Conservation (phyloP, 2,888 invertebrate species). For the Alsophila aescularia region DNA sequence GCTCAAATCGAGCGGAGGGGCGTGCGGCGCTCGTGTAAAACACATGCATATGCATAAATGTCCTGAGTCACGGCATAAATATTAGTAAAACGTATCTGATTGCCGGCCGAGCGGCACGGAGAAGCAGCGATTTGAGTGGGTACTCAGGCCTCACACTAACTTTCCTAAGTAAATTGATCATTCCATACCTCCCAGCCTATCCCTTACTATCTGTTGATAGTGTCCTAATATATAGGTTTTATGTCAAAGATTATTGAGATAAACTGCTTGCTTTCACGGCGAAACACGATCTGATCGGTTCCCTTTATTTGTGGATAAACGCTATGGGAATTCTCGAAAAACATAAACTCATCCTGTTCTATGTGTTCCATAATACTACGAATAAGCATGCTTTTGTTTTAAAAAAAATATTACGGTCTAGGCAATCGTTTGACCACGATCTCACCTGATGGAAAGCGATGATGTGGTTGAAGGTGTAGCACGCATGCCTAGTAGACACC, state of each 20-base stretch:
- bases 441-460: no score
- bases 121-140: no score
- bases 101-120: no score
- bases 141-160: no score
- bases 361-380: background rate
- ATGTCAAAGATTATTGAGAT: slow-evolving; percentile 39
- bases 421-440: no score
- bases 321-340: slow-evolving; percentile 18
- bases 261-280: slow-evolving; percentile 35
- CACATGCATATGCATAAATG: no score
- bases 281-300: slow-evolving; percentile 25
- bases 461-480: no score
- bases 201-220: slow-evolving; percentile 16
- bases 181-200: background rate
- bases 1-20: no score
- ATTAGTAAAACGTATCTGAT: no score
- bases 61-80: no score
- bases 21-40: no score
- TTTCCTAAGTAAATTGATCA: background rate
- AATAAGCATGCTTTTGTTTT: background rate
- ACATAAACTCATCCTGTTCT: background rate
- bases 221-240: slow-evolving; percentile 19
- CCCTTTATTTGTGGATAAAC: slow-evolving; percentile 29
- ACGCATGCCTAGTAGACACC: no score
- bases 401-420: background rate